A percentile compares a stretch with the other conserved stretches of the same genome.
Evolutionary conservation across 2,888 invertebrate genomes (phyloP).

Genomic region (Podotricha telesiphe): DNA sequence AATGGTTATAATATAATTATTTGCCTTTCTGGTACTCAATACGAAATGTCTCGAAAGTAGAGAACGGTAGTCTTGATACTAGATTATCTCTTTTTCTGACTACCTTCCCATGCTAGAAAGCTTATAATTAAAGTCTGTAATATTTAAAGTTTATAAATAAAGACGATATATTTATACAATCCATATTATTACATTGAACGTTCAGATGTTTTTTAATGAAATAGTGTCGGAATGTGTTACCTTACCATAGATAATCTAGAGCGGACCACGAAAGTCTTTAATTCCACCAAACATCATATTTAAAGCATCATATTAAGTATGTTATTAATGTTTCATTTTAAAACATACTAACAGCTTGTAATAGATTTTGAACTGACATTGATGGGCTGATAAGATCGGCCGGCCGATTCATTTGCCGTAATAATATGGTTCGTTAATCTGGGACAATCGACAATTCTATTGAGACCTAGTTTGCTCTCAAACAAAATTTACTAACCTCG

Average conservation of each 20-base stretch:
- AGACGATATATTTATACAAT: no score
- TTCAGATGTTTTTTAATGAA: not conserved
- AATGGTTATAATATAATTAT: no score
- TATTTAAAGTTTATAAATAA: no score
- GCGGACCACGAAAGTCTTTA: conserved; percentile 9
- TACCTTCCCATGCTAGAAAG: no score
- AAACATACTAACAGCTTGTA: conserved; percentile 56
- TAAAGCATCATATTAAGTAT: conserved; percentile 18
- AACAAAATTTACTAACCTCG: conserved; percentile 53
- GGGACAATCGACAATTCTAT: conserved; percentile 74
- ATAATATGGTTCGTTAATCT: conserved; percentile 81
- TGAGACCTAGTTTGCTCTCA: conserved; percentile 55
- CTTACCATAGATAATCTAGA: not conserved
- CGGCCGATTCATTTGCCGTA: conserved; percentile 75
- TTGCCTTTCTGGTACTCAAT: no score
- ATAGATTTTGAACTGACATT: conserved; percentile 72
- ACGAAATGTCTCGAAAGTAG: no score
- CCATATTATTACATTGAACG: not conserved
- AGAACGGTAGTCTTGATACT: no score
- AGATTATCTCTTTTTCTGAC: no score
- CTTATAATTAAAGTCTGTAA: no score
- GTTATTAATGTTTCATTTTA: conserved; percentile 27
- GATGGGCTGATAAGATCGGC: conserved; percentile 74
- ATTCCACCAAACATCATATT: conserved; percentile 20
- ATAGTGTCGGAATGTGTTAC: conserved; percentile 2